Evolutionary conservation across 2,888 invertebrate species (phyloP).

Genomic region (Melinaea menophilus): DNA sequence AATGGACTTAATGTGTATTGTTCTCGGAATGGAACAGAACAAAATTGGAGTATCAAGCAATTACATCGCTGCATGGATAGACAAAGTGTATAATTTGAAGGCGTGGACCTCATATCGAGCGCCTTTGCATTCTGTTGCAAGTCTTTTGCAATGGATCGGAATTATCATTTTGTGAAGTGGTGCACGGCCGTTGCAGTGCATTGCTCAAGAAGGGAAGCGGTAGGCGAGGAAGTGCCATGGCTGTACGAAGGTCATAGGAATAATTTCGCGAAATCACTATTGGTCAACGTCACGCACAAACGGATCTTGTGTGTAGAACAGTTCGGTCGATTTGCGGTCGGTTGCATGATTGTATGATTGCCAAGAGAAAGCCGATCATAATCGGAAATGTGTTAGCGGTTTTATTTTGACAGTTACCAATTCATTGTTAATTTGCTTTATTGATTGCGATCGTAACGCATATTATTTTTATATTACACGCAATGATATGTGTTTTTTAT

Average conservation of each 20-base stretch:
- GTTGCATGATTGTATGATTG: conserved; percentile 29
- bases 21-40: conserved; percentile 12
- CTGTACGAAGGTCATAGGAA: conserved; percentile 56
- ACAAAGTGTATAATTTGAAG: conserved; percentile 68
- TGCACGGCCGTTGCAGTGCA: conserved; percentile 65
- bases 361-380: conserved; percentile 23
- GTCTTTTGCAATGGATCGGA: conserved; percentile 71
- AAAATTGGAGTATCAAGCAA: conserved; percentile 17
- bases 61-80: conserved; percentile 32
- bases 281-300: conserved; percentile 41
- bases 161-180: conserved; percentile 75
- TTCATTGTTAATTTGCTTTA: too few relatives aligned
- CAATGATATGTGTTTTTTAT: too few relatives aligned
- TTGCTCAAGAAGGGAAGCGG: conserved; percentile 62
- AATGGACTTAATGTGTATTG: neutral
- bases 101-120: conserved; percentile 66
- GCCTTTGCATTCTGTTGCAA: conserved; percentile 69
- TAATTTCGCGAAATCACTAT: conserved; percentile 51
- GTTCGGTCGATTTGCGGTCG: conserved; percentile 32
- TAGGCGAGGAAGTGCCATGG: conserved; percentile 66
- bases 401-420: too few relatives aligned
- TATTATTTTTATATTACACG: too few relatives aligned
- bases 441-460: too few relatives aligned
- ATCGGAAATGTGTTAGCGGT: too few relatives aligned
- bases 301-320: conserved; percentile 30